Percentiles rank a stretch among this genome's conserved stretches.
Evolutionary conservation across 2,797 vertebrate species (phyloP).

Genomic region (Falco novaeseelandiae): DNA sequence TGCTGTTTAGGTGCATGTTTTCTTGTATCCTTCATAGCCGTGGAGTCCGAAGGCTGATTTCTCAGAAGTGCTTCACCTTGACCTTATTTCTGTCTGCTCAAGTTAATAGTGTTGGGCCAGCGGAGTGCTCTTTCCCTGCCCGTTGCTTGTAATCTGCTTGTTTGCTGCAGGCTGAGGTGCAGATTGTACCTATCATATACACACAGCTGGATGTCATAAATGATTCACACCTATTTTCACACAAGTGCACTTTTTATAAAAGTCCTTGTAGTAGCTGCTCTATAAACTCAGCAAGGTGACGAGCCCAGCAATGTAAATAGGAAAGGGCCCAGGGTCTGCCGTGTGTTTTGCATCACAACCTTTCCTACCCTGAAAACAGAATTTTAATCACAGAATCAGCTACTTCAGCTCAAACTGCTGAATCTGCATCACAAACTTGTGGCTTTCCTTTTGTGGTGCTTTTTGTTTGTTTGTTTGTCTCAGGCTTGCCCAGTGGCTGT

Average conservation of each 20-base stretch:
- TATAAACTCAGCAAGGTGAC: not conserved
- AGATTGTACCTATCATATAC: conserved; percentile 5
- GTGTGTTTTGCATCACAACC: not conserved
- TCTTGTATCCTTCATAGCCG: not conserved
- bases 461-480: not conserved
- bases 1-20: not conserved
- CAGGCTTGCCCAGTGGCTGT: not conserved
- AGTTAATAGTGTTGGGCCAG: not conserved
- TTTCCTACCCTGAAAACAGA: not conserved
- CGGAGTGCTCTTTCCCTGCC: not conserved
- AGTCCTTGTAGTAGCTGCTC: not conserved
- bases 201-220: conserved; percentile 21
- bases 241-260: conserved; percentile 25
- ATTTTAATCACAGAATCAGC: not conserved
- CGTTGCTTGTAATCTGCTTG: not conserved
- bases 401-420: not conserved
- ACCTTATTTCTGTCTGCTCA: conserved; percentile 19
- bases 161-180: not conserved
- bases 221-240: conserved; percentile 56
- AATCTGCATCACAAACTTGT: not conserved
- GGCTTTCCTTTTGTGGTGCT: not conserved
- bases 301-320: not conserved
- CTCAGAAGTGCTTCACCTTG: conserved; percentile 22
- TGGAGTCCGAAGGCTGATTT: not conserved
- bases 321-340: not conserved